A percentile compares a stretch with the other conserved stretches of the same genome.
Evolutionary conservation across 2,797 vertebrate species (phyloP).

Genomic region (Hapalemur alaotrensis): DNA sequence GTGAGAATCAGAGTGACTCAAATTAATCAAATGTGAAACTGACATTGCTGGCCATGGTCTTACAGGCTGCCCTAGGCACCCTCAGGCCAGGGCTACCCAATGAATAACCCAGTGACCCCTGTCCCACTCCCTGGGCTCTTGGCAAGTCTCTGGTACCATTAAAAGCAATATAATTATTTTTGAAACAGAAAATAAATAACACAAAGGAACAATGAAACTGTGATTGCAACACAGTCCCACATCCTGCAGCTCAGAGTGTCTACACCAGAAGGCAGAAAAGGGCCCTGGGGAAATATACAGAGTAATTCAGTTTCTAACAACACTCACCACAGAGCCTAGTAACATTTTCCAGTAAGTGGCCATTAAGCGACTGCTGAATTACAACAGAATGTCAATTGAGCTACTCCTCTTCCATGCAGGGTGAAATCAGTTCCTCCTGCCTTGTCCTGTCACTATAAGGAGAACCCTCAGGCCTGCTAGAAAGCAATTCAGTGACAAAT

Average conservation of each 20-base stretch:
- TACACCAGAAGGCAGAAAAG: neutral
- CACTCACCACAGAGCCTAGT: slow-evolving; percentile 45
- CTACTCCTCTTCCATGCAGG: slow-evolving; percentile 39
- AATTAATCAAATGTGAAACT: neutral
- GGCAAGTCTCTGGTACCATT: neutral
- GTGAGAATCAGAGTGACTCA: neutral
- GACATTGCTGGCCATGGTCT: neutral
- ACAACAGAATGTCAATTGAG: slow-evolving; percentile 57
- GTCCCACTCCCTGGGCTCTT: neutral
- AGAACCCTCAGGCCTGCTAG: neutral
- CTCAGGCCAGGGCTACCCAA: neutral
- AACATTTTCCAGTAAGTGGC: slow-evolving; percentile 70
- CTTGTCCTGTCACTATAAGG: neutral
- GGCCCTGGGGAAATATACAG: slow-evolving; percentile 42
- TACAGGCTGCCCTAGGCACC: neutral
- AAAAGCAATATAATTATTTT: slow-evolving; percentile 37
- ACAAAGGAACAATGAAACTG: slow-evolving; percentile 24
- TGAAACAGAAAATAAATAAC: slow-evolving; percentile 63
- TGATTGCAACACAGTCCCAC: slow-evolving; percentile 49
- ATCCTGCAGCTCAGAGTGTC: slow-evolving; percentile 49
- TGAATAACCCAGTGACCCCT: neutral
- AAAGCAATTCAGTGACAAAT: neutral
- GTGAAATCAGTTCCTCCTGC: slow-evolving; percentile 3
- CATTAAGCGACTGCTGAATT: slow-evolving; percentile 67
- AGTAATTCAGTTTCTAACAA: slow-evolving; percentile 63